These are phyloP conservation scores for Drosophila azteca DNA, from an alignment of 1,140 invertebrate genomes.

Conservation along the genomic window DNA sequence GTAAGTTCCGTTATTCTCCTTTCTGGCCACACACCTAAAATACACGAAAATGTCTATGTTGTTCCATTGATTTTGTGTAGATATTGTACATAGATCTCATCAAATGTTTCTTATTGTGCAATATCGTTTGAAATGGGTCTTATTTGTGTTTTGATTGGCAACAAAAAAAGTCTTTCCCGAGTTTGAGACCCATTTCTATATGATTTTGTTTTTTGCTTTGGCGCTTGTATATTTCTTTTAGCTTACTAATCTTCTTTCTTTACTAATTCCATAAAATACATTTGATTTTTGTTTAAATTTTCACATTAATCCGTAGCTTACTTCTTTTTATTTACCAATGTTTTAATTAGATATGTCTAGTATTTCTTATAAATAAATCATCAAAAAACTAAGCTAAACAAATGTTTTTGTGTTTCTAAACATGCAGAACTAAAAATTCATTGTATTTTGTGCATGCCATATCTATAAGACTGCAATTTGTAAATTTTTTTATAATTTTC, in stretches of 20 bases:
- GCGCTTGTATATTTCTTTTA: constrained; percentile 16
- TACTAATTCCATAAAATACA: background rate
- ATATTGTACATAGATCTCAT: constrained; percentile 6
- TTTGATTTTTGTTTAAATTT: background rate
- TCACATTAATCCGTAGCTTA: background rate
- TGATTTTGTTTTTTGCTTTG: background rate
- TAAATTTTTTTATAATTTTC: no score
- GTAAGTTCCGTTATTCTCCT: constrained; percentile 84
- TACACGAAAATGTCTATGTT: constrained; percentile 39
- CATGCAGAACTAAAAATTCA: background rate
- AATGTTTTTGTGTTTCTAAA: background rate
- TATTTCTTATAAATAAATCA: background rate
- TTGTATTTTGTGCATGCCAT: no score
- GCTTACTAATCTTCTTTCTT: constrained; percentile 5
- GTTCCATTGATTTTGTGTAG: constrained; percentile 30
- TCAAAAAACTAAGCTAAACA: background rate
- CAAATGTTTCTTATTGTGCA: constrained; percentile 9
- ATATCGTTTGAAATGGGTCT: constrained; percentile 31
- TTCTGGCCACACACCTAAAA: constrained; percentile 22
- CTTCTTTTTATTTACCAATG: background rate
- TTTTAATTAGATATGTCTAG: background rate
- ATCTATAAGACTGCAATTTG: no score
- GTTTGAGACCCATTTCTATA: background rate
- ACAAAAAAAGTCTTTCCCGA: no score
- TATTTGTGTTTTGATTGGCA: background rate